Base-by-base conservation (phyloP, 2,797 vertebrate species). In the Sebastes diaconus region DNA sequence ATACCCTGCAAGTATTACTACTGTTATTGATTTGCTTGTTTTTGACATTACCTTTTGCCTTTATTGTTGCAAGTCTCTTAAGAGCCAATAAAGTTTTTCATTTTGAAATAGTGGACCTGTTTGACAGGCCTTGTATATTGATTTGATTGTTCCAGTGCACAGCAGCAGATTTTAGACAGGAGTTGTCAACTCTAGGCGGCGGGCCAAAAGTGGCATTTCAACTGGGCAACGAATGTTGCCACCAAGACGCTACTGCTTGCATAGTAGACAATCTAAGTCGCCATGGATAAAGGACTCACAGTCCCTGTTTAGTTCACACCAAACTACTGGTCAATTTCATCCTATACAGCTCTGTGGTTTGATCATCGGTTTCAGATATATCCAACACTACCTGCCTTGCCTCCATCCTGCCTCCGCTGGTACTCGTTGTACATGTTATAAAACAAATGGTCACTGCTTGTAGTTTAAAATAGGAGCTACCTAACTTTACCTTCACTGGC, bases 141-240 rank as follows among this genome's bases (percentile, higher is more conserved):
- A 54, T 22, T 30, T 5, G 54, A 59, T 36, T 27, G 14, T 25
- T 42, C 16, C 25, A 27, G 58, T 64, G 32, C 34, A 34, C 22
- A 61, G 42, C 46, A 50, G 24, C 42, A 55, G 42, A 79, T 10
- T 68, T 74, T 32, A 46, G 25, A 30, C 9, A 39, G 18, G 13
- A 60, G 54, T 18, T 10, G 34, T 32, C 24, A 63, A 58, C 32
- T 64, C 6, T 3, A 64, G 50, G 78, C 58, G 1, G 5, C 3
- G 16, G 32, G 6, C 80, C 58, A 77, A 73, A 73, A 39, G 46
- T 54, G 16, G 22, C 34, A 55, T 68, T 73, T 73, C 50, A 20
- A 36, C 24, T 18, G 7, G 12, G 11, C 54, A 65, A 61, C 2
- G 0, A 42, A 54, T 61, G 46, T 18, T 20, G 18, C 54, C 50